Percentiles rank a stretch among this genome's conserved stretches.
Conservation (phyloP, 2,888 invertebrate genomes). For the Aleiodes leptofemur region DNA sequence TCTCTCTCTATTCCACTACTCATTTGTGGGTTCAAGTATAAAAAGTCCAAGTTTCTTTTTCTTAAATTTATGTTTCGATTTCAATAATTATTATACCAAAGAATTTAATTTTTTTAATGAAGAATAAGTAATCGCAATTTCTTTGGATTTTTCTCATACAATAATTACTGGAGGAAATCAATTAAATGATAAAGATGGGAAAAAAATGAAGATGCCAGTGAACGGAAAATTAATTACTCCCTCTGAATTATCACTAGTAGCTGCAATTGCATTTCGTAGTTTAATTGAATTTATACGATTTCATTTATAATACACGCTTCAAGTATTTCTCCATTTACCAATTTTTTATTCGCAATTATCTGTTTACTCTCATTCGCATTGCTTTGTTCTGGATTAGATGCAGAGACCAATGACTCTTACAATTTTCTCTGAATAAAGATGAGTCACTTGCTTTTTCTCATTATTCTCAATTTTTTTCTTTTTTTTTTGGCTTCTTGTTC, state of each 20-base stretch:
- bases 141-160: not conserved
- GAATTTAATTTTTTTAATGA: too few species aligned
- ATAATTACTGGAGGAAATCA: not conserved
- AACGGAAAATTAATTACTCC: constrained; percentile 11
- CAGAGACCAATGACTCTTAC: too few species aligned
- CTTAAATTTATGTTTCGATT: not conserved
- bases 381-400: too few species aligned
- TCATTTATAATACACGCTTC: constrained; percentile 1
- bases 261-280: not conserved
- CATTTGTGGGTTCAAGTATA: too few species aligned
- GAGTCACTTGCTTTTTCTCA: constrained; percentile 21
- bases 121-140: too few species aligned
- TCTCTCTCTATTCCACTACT: too few species aligned
- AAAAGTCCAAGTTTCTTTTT: not conserved
- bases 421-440: constrained; percentile 18
- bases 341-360: too few species aligned
- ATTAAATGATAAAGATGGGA: constrained; percentile 3
- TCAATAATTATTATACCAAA: too few species aligned
- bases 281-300: constrained; percentile 8
- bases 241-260: not conserved
- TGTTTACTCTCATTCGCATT: too few species aligned
- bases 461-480: constrained; percentile 1
- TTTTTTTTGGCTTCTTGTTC: not conserved
- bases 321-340: not conserved
- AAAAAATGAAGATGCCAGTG: not conserved